Conservation (phyloP, 2,797 vertebrate species). For the Acipenser oxyrinchus region DNA sequence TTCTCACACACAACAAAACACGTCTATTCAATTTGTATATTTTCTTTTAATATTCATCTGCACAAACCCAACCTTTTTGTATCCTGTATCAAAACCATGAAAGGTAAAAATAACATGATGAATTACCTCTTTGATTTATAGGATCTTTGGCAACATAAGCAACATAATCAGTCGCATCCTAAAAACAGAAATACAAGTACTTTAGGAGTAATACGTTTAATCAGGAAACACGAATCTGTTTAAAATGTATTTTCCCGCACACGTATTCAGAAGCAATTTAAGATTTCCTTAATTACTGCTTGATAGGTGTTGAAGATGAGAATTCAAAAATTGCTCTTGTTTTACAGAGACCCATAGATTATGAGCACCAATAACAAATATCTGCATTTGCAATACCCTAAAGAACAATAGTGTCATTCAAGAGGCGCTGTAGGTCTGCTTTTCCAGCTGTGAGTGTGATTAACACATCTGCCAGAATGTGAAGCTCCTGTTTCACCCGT, state of each 20-base stretch:
- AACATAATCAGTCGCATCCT: conserved; percentile 85
- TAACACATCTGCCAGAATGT: conserved; percentile 23
- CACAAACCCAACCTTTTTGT: no score
- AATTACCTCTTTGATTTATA: conserved; percentile 77
- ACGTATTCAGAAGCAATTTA: no score
- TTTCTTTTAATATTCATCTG: no score
- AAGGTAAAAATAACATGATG: no score
- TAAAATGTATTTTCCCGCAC: no score
- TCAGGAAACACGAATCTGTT: no score
- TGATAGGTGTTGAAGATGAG: background rate
- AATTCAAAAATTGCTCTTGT: conserved; percentile 1
- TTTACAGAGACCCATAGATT: background rate
- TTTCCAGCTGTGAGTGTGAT: conserved; percentile 18
- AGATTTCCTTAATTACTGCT: background rate
- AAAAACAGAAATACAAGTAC: conserved; percentile 26
- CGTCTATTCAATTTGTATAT: no score
- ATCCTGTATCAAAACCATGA: no score
- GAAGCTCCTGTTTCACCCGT: conserved; percentile 14
- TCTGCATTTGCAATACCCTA: conserved; percentile 39
- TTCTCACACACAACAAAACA: no score
- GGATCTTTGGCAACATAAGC: conserved; percentile 90
- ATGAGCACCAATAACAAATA: conserved; percentile 33
- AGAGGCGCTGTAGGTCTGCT: background rate
- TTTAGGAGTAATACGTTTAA: no score
- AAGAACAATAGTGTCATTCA: conserved; percentile 31